These are phyloP conservation scores for Archaeoteleia sp. DNA, from an alignment of 2,888 invertebrate genomes.

Conservation along the genomic window DNA sequence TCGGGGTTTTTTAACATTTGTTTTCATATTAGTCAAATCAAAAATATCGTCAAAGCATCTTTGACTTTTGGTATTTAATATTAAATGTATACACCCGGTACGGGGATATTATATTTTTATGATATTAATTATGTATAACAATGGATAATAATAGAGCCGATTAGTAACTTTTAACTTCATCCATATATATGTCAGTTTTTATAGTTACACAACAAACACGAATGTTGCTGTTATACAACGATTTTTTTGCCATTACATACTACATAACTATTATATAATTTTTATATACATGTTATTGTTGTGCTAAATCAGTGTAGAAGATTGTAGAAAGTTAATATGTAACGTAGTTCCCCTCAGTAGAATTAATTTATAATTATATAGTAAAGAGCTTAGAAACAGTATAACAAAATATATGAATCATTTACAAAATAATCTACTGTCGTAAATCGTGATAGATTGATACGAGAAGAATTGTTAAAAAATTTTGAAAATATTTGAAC, in stretches of 20 bases:
- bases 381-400: conserved; percentile 73
- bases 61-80: too few species aligned
- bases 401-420: conserved; percentile 75
- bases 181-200: conserved; percentile 39
- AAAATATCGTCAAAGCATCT: neutral
- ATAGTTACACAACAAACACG: conserved; percentile 39
- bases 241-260: conserved; percentile 12
- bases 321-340: conserved; percentile 49
- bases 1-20: too few species aligned
- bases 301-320: conserved; percentile 49
- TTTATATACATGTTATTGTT: conserved; percentile 45
- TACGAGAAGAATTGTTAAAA: too few species aligned
- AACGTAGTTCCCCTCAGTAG: conserved; percentile 36
- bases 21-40: too few species aligned
- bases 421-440: conserved; percentile 68
- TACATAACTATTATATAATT: conserved; percentile 41
- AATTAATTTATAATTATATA: conserved; percentile 60
- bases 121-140: conserved; percentile 45
- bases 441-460: conserved; percentile 62
- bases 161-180: conserved; percentile 40
- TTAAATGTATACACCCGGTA: too few species aligned
- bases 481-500: too few species aligned
- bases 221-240: conserved; percentile 17
- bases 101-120: conserved; percentile 42
- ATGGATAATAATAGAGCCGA: conserved; percentile 41